Evolutionary conservation across 2,888 invertebrate species (phyloP).

Genomic region (Caenorhabditis panamensis): DNA sequence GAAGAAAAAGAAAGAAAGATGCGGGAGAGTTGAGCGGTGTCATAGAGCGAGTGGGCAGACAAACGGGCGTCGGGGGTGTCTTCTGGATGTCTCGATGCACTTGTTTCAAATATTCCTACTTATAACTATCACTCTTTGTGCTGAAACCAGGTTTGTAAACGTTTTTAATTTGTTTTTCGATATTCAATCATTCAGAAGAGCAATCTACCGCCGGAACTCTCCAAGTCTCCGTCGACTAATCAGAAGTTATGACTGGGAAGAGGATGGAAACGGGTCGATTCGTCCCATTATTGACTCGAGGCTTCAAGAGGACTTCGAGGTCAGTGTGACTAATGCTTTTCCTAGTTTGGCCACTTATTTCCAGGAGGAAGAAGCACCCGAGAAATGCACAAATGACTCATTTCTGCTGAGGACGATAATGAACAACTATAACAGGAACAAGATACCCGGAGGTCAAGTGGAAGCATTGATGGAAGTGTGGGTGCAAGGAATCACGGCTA

Average conservation of each 20-base stretch:
- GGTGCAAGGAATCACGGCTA: slow-evolving; percentile 81
- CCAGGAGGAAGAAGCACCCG: slow-evolving; percentile 64
- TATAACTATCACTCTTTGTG: background rate
- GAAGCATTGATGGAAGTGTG: slow-evolving; percentile 79
- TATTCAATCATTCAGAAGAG: slow-evolving; percentile 60
- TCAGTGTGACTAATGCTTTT: background rate
- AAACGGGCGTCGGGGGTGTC: background rate
- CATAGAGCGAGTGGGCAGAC: background rate
- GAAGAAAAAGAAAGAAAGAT: background rate
- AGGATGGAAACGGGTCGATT: slow-evolving; percentile 76
- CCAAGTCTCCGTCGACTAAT: slow-evolving; percentile 75
- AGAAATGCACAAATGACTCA: slow-evolving; percentile 78
- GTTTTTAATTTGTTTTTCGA: too few species aligned
- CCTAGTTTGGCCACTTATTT: background rate
- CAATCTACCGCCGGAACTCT: slow-evolving; percentile 77
- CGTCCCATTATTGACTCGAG: slow-evolving; percentile 72
- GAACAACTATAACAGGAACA: slow-evolving; percentile 78
- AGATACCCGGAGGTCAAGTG: slow-evolving; percentile 80
- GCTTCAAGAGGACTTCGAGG: background rate
- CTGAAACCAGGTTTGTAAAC: background rate
- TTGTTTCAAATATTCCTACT: background rate
- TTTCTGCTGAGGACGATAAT: slow-evolving; percentile 74
- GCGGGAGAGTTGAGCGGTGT: background rate
- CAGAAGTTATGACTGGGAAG: slow-evolving; percentile 80
- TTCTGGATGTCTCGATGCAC: slow-evolving; percentile 5